phyloP scores from a whole-genome alignment of 92 coral and sea anemone species.

The Epizoanthus rinbou region DNA sequence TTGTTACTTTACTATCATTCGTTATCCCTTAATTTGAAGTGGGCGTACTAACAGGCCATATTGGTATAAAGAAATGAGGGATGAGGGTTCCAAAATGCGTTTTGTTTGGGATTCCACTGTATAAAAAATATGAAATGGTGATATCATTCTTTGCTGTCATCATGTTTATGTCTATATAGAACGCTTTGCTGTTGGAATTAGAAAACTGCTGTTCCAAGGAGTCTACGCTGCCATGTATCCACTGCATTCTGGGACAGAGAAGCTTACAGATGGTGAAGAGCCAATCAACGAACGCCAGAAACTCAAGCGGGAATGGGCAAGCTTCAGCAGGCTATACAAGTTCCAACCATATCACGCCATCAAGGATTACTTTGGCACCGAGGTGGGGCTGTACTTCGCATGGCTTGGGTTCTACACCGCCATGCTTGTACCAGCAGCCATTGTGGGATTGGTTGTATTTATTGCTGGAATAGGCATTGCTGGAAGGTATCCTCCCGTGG shows the following conservation, averaged over 20 bases:
- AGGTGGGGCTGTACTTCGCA: conserved; percentile 90
- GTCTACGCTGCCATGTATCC: conserved; percentile 87
- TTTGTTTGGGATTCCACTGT: too few relatives aligned
- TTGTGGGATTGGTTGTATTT: conserved; percentile 76
- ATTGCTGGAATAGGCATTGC: conserved; percentile 29
- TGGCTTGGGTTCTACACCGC: conserved; percentile 98
- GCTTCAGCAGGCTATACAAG: conserved; percentile 79
- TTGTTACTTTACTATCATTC: too few relatives aligned
- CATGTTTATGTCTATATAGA: neutral
- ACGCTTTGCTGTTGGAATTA: conserved; percentile 81
- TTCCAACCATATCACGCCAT: conserved; percentile 94
- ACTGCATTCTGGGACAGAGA: conserved; percentile 88
- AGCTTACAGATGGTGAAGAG: conserved; percentile 60
- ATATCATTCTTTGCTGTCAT: too few relatives aligned
- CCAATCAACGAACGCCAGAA: conserved; percentile 78
- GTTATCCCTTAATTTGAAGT: too few relatives aligned
- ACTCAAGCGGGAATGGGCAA: conserved; percentile 89
- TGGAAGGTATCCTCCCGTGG: conserved; percentile 31
- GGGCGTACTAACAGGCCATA: too few relatives aligned
- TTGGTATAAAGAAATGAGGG: too few relatives aligned
- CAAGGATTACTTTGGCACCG: conserved; percentile 94
- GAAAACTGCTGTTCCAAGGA: conserved; percentile 70
- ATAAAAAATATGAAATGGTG: too few relatives aligned
- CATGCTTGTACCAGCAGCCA: conserved; percentile 92
- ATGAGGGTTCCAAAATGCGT: too few relatives aligned